These are phyloP conservation scores for Phataginus tricuspis DNA, from an alignment of 2,797 vertebrate species.

Conservation along the genomic window DNA sequence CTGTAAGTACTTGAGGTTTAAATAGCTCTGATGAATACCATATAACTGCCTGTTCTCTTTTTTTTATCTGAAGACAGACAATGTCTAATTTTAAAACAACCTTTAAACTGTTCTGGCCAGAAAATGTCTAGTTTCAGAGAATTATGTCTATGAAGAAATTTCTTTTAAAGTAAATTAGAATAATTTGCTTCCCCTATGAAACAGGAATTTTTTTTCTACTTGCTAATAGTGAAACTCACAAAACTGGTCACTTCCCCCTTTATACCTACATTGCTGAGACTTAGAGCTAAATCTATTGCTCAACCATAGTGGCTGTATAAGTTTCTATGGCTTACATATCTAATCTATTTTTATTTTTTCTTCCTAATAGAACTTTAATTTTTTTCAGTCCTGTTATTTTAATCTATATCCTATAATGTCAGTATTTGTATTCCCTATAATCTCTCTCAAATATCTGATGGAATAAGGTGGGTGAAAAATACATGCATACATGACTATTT, in stretches of 20 bases:
- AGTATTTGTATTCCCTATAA: not conserved
- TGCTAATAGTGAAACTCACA: not conserved
- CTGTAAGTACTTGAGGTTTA: not conserved
- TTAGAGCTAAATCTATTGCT: not conserved
- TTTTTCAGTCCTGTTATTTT: slow-evolving; percentile 9
- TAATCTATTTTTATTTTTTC: not conserved
- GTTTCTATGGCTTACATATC: not conserved
- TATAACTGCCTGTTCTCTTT: not conserved
- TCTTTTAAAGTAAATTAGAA: slow-evolving; percentile 42
- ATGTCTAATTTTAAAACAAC: slow-evolving; percentile 6
- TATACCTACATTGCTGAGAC: not conserved
- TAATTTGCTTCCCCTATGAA: not conserved
- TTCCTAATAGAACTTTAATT: slow-evolving; percentile 3
- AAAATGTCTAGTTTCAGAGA: not conserved
- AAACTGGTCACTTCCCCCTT: not conserved
- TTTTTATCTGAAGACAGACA: not conserved
- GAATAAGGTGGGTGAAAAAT: not conserved
- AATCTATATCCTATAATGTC: not conserved
- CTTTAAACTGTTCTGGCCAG: not conserved
- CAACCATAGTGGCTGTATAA: not conserved
- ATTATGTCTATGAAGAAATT: not conserved
- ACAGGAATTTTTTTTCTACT: not conserved
- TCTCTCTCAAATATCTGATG: not conserved
- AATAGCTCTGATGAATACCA: not conserved
- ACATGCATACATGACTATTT: not conserved